These are phyloP conservation scores for Strix aluco DNA, from an alignment of 2,113 vertebrate species.

Conservation along the genomic window DNA sequence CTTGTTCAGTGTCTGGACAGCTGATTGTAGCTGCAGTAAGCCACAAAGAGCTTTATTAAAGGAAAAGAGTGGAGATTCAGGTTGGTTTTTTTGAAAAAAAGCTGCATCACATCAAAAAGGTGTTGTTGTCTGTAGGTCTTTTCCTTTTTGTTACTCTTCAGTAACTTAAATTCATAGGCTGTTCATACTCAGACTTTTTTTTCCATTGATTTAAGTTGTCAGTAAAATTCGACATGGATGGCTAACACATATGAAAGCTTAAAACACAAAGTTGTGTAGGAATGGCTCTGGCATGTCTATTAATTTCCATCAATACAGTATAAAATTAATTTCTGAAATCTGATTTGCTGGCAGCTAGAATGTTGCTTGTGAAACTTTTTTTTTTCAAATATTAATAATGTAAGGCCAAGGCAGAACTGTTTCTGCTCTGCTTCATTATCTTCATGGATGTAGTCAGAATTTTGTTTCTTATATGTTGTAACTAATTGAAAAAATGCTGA, in stretches of 20 bases:
- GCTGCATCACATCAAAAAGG: background rate
- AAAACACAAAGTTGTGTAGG: background rate
- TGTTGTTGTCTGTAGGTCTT: background rate
- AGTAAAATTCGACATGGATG: background rate
- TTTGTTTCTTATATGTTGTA: background rate
- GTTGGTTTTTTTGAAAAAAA: background rate
- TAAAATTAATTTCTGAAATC: background rate
- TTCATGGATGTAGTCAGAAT: background rate
- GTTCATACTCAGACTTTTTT: background rate
- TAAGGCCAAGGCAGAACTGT: background rate
- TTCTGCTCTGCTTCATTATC: background rate
- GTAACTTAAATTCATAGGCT: background rate
- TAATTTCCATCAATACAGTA: background rate
- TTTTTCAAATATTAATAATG: background rate
- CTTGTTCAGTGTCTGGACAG: background rate
- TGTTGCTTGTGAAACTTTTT: background rate
- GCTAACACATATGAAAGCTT: background rate
- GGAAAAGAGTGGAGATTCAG: background rate
- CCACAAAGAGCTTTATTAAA: background rate
- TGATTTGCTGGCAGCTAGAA: background rate
- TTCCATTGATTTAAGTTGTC: background rate
- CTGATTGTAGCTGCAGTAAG: background rate
- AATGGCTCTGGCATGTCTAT: background rate
- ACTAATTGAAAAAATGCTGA: background rate
- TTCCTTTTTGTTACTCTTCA: background rate